Base-by-base conservation (phyloP, 2,888 invertebrate species). In the Crepidodera aurea region DNA sequence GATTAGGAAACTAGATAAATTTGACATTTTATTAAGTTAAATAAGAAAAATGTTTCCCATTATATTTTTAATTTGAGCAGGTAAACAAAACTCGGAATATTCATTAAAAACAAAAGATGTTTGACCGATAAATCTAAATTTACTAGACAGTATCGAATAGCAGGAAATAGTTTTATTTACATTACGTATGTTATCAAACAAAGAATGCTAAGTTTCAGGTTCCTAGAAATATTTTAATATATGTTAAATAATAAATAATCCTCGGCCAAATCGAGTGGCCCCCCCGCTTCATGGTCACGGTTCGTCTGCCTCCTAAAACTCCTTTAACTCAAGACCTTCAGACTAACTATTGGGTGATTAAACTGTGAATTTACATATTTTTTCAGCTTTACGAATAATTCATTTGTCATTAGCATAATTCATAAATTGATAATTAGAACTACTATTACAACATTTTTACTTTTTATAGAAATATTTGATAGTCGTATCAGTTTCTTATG, bases 301-400 rank as follows among this genome's bases (percentile, higher is more conserved):
- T 48, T 25, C 34, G 56, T 56, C 46, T 56, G 22, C 19, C 34
- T 55, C 18, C 44, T n/a, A 13, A 56, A 56, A 32, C 32, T 56
- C 22, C 44, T 34, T 8, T 3, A 3, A 44, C 18, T 22, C 34
- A n/a, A 56, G 56, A 56, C 56, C 56, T 56, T 56, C 56, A 56
- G 56, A 56, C 56, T 16, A 46, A 10, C 46, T 39, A 51, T 51
- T 51, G 8, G 51, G 51, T 51, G 51, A 51, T 51, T 51, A 51
- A 51, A 51, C 51, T 51, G 2, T 7, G 22, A 51, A 37, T 51
- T 51, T 37, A 51, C 51, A 51, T 51, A 51, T 51, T 37, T 51
- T 51, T 54, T 54, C 54, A 42, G 40, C 42, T 42, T 42, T 22
- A 18, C 4, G 16, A 37, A 39, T 51, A 51, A 51, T 39, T 37